Conservation (phyloP, 2,113 vertebrate species). For the Petromus typicus region DNA sequence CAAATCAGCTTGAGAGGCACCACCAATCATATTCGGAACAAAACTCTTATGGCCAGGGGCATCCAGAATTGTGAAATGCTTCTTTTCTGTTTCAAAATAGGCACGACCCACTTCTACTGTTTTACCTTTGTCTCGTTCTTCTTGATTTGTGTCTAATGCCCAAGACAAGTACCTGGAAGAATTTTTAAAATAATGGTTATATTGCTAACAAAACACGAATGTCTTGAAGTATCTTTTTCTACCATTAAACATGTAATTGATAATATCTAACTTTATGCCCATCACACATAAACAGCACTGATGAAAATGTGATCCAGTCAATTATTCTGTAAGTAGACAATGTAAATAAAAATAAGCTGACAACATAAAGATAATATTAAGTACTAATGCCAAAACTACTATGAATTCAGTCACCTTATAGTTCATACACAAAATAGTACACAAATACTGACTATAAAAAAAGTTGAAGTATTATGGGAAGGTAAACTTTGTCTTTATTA, state of each 20-base stretch:
- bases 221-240: conserved; percentile 15
- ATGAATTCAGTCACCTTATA: not conserved
- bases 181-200: conserved; percentile 36
- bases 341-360: conserved; percentile 42
- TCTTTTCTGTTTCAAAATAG: conserved; percentile 99
- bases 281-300: not conserved
- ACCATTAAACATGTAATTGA: not conserved
- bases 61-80: conserved; percentile 99
- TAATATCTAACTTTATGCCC: not conserved
- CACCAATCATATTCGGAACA: conserved; percentile 99
- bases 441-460: not conserved
- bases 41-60: conserved; percentile 99
- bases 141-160: conserved; percentile 99
- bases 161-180: conserved; percentile 96
- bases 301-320: not conserved
- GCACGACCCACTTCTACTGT: conserved; percentile 99
- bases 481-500: not conserved
- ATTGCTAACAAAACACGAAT: conserved; percentile 17
- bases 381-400: not conserved
- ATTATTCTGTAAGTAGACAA: conserved; percentile 39
- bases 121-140: conserved; percentile 99
- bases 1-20: conserved; percentile 98
- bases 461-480: not conserved
- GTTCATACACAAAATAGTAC: not conserved
- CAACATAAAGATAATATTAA: not conserved